These are phyloP conservation scores for Campoletis sonorensis DNA, from an alignment of 1,140 invertebrate species.

Conservation along the genomic window DNA sequence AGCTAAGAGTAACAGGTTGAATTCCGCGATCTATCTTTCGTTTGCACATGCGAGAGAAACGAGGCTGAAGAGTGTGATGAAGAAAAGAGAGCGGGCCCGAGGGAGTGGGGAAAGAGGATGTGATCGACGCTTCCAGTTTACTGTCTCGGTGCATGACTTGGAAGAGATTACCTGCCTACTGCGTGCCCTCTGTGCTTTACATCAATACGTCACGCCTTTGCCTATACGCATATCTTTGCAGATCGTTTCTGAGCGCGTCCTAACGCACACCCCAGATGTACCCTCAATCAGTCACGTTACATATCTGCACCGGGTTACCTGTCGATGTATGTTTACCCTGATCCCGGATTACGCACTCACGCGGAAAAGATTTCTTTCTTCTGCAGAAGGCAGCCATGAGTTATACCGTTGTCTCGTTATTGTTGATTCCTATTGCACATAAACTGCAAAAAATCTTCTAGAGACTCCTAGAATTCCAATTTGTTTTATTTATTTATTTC, in stretches of 20 bases:
- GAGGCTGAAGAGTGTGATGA: too few relatives aligned
- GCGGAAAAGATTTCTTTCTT: background rate
- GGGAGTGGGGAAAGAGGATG: background rate
- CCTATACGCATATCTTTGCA: slow-evolving; percentile 7
- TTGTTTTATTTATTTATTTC: too few relatives aligned
- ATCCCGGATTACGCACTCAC: background rate
- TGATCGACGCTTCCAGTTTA: slow-evolving; percentile 13
- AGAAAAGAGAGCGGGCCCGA: background rate
- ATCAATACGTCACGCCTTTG: slow-evolving; percentile 31
- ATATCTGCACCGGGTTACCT: background rate
- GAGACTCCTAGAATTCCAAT: too few relatives aligned
- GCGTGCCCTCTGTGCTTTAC: slow-evolving; percentile 7
- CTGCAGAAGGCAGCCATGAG: too few relatives aligned
- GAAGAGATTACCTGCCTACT: background rate
- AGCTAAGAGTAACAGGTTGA: too few relatives aligned
- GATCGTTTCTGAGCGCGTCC: background rate
- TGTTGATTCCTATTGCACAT: too few relatives aligned
- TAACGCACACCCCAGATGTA: background rate
- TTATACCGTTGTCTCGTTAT: too few relatives aligned
- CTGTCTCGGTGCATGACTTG: background rate
- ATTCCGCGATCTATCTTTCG: too few relatives aligned
- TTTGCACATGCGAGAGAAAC: too few relatives aligned
- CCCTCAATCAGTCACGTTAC: slow-evolving; percentile 20
- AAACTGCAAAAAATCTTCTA: too few relatives aligned
- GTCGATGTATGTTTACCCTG: slow-evolving; percentile 5